Evolutionary conservation across 2,888 invertebrate genomes (phyloP).

Genomic region (Flabesymbios commensalis): DNA sequence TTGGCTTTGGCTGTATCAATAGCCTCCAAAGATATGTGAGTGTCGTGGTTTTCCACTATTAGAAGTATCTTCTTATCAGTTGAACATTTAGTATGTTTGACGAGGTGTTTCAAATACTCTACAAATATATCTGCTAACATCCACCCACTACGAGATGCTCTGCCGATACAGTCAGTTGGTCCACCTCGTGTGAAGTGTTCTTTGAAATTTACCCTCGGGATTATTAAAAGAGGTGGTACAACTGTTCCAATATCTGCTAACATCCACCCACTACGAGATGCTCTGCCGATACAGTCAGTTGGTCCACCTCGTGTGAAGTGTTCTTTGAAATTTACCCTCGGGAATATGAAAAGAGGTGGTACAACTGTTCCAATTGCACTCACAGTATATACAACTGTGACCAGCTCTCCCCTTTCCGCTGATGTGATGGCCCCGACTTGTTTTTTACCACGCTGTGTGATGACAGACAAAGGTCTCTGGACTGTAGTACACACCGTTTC

Average conservation of each 20-base stretch:
- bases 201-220: too few species aligned
- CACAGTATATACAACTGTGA: conserved; percentile 18
- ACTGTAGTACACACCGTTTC: conserved; percentile 34
- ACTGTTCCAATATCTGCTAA: too few species aligned
- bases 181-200: too few species aligned
- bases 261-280: conserved; percentile 20
- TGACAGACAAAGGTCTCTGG: conserved; percentile 22
- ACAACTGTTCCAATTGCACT: conserved; percentile 19
- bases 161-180: too few species aligned
- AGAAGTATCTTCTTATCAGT: background rate
- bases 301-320: conserved; percentile 21
- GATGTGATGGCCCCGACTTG: conserved; percentile 27
- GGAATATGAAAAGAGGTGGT: conserved; percentile 29
- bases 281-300: background rate
- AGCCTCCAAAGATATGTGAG: background rate
- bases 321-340: conserved; percentile 16
- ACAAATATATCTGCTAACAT: too few species aligned
- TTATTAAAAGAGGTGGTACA: too few species aligned
- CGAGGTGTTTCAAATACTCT: too few species aligned
- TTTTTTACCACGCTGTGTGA: conserved; percentile 28
- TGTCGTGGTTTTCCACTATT: background rate
- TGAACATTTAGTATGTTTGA: conserved; percentile 20
- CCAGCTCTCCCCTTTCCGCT: conserved; percentile 23
- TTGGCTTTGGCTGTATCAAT: conserved; percentile 2
- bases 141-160: too few species aligned